Evolutionary conservation across 2,113 vertebrate species (phyloP).

Genomic region (Thalassarche chlororhynchos): DNA sequence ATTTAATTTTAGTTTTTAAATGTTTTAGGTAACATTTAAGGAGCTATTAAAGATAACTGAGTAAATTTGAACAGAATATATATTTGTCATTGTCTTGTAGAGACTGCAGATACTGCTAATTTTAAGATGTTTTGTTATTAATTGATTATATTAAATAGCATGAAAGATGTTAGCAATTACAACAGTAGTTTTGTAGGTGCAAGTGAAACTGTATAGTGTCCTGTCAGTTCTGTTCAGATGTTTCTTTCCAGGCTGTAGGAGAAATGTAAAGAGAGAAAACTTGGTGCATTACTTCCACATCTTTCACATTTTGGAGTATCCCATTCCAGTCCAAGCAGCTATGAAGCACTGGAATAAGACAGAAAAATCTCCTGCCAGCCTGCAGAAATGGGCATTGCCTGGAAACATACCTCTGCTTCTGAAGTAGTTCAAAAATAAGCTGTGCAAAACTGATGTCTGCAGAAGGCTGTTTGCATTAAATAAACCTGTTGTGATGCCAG

Average conservation of each 20-base stretch:
- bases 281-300: neutral
- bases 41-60: neutral
- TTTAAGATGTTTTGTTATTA: neutral
- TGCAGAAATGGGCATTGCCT: neutral
- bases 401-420: neutral
- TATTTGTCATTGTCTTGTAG: neutral
- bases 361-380: neutral
- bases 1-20: neutral
- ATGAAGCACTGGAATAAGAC: neutral
- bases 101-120: neutral
- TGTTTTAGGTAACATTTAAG: neutral
- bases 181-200: neutral
- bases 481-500: accelerated
- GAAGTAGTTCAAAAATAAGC: neutral
- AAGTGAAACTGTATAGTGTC: neutral
- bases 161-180: neutral
- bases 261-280: neutral
- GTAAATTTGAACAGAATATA: neutral
- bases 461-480: neutral
- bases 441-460: neutral
- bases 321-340: neutral
- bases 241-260: neutral
- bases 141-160: neutral
- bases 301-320: neutral
- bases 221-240: neutral